Percentiles rank a stretch among this genome's conserved stretches.
These are phyloP conservation scores for Ips typographus DNA, from an alignment of 1,140 invertebrate species.

Conservation along the genomic window DNA sequence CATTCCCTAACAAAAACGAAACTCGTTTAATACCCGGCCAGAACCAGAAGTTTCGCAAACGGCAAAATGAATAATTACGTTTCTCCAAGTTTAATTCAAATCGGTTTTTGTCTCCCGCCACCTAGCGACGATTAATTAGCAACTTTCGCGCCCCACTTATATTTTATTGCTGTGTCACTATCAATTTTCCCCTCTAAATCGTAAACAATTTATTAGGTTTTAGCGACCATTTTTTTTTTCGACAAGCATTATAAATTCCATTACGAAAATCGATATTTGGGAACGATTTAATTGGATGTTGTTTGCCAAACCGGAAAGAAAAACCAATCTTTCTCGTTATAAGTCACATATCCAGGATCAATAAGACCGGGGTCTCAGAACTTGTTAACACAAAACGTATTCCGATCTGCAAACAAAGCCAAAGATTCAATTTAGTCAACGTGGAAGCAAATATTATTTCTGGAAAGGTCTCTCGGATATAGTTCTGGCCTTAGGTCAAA, in stretches of 20 bases:
- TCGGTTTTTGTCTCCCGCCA: conserved; percentile 25
- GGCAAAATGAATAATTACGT: conserved; percentile 24
- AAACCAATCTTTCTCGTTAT: not conserved
- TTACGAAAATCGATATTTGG: too few species aligned
- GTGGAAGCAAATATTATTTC: conserved; percentile 10
- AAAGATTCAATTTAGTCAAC: conserved; percentile 17
- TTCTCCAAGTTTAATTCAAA: conserved; percentile 30
- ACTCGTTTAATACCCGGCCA: conserved; percentile 8
- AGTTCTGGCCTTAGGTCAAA: not conserved
- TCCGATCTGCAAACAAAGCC: conserved; percentile 11
- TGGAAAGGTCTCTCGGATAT: not conserved
- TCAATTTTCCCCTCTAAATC: conserved; percentile 14
- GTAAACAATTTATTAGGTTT: conserved; percentile 18
- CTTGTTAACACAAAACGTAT: conserved; percentile 15
- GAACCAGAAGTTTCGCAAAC: conserved; percentile 9
- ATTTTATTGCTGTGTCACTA: conserved; percentile 32
- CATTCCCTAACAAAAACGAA: not conserved
- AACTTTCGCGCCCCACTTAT: conserved; percentile 25
- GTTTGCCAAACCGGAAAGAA: not conserved
- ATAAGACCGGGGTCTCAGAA: conserved; percentile 6
- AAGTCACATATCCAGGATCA: conserved; percentile 6
- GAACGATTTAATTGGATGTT: not conserved
- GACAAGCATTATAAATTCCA: too few species aligned
- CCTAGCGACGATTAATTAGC: conserved; percentile 26
- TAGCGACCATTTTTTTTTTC: not conserved